These are phyloP conservation scores for Lepidocolaptes lacrymiger DNA, from an alignment of 2,797 vertebrate species.

Conservation along the genomic window DNA sequence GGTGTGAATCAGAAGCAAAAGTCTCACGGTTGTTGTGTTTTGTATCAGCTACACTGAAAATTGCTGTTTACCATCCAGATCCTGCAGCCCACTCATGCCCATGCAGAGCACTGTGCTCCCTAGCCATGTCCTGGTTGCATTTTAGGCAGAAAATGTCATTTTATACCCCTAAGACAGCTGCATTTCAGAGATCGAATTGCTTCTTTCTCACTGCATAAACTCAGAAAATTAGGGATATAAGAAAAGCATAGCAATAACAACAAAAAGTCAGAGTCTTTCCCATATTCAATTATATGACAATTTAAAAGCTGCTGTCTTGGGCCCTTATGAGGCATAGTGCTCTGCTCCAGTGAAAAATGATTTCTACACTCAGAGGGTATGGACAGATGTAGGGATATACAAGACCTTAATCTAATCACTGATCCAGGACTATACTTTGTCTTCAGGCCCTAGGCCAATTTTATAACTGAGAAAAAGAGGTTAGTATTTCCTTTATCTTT, in stretches of 20 bases:
- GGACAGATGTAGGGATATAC: not conserved
- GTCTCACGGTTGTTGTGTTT: not conserved
- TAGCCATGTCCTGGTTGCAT: not conserved
- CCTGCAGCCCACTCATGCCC: not conserved
- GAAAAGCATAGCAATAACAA: not conserved
- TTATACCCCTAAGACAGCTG: not conserved
- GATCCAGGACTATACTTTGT: not conserved
- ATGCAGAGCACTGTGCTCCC: rapidly evolving
- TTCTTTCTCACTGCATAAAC: not conserved
- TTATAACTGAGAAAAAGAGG: not conserved
- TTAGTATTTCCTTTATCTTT: not conserved
- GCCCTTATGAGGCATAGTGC: not conserved
- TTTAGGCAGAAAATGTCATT: not conserved
- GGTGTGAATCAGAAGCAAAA: not conserved
- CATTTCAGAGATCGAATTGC: not conserved
- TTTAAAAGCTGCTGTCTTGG: not conserved
- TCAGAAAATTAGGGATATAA: not conserved
- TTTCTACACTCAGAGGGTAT: not conserved
- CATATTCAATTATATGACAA: not conserved
- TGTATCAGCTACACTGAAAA: not conserved
- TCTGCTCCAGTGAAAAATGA: not conserved
- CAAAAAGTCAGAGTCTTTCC: not conserved
- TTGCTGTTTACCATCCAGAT: not conserved
- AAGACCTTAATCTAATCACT: not conserved
- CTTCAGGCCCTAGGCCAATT: not conserved